A percentile compares a stretch with the other conserved stretches of the same genome.
Evolutionary conservation across 2,113 vertebrate genomes (phyloP).

Genomic region (Archocentrus centrarchus): DNA sequence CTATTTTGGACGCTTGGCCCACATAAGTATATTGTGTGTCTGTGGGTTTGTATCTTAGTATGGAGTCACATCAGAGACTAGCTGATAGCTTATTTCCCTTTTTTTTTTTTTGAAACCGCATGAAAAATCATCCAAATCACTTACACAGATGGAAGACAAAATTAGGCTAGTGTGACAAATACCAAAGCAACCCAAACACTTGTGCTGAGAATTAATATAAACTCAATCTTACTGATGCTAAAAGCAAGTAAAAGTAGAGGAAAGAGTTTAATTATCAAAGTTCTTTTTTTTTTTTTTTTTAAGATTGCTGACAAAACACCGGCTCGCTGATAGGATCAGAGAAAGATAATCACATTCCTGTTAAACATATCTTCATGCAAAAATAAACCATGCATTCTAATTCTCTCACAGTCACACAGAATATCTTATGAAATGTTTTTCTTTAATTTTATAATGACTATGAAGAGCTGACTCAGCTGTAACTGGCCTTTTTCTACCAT

Average conservation of each 20-base stretch:
- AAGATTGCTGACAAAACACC: background rate
- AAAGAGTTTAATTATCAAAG: background rate
- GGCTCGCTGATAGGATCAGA: slow-evolving; percentile 1
- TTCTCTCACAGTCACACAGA: background rate
- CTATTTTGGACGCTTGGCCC: slow-evolving; percentile 2
- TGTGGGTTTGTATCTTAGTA: background rate
- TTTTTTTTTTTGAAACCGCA: slow-evolving; percentile 34
- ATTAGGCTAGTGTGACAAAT: slow-evolving; percentile 13
- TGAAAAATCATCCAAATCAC: slow-evolving; percentile 40
- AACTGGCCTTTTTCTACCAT: background rate
- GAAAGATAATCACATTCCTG: background rate
- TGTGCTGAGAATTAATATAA: background rate
- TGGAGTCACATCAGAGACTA: slow-evolving; percentile 9
- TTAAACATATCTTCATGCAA: background rate
- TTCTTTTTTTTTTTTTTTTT: background rate
- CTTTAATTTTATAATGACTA: background rate
- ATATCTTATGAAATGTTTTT: background rate
- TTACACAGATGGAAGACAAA: slow-evolving; percentile 19
- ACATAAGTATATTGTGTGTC: slow-evolving; percentile 1
- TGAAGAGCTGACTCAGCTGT: background rate
- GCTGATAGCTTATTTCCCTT: slow-evolving; percentile 22
- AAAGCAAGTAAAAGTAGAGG: background rate
- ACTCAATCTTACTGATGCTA: background rate
- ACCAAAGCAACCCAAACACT: background rate
- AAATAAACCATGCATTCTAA: background rate